Base-by-base conservation (phyloP, 2,888 invertebrate genomes). In the Pollenia griseotomentosa region DNA sequence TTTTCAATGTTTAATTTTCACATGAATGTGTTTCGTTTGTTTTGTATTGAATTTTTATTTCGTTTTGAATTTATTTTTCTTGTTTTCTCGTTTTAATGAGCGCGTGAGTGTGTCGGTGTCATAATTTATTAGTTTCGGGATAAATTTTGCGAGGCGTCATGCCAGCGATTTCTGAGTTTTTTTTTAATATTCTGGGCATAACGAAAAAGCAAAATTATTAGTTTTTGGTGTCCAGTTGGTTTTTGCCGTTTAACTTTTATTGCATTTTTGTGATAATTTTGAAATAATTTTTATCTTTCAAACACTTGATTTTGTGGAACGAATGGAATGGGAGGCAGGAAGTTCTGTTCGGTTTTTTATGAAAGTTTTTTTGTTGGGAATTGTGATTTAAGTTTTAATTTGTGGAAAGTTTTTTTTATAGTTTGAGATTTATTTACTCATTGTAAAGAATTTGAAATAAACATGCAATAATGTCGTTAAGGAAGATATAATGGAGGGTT, bases 251-350 rank as follows among this genome's bases (percentile, higher is more conserved):
- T 48, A 57, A 68, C 33, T 80, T 68, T 70, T 74, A 73, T 73
- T 57, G 23, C 23, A 74, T 66, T 68, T 68, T 61, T 75, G 75
- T 63, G 68, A 70, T 75, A 82, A 82, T 82, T 82, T 75, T 40
- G 8, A 10, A 19, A n/a, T 16, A 33, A 40, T 48, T 75, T 59
- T 75, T 70, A 75, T 83, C 68, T 61, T 44, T 70, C 66, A 44
- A 33, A 53, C 44, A 83, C 55, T 83, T 75, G 16, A 63, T 19
- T 19, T 12, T 42, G 53, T 14, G 19, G 68, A 75, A 68, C 53
- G 51, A 51, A 68, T 14, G 33, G 10, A 42, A 16, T 48, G 2
- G 7, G 5, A n/a, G 14, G 48, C 3, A 12, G 70, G 19, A 46
- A 16, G 8, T 12, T n/a, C 2, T 23, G 48, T 8, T 3, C 7